Evolutionary conservation across 2,888 invertebrate species (phyloP).

Genomic region (Oxycera nigricornis): DNA sequence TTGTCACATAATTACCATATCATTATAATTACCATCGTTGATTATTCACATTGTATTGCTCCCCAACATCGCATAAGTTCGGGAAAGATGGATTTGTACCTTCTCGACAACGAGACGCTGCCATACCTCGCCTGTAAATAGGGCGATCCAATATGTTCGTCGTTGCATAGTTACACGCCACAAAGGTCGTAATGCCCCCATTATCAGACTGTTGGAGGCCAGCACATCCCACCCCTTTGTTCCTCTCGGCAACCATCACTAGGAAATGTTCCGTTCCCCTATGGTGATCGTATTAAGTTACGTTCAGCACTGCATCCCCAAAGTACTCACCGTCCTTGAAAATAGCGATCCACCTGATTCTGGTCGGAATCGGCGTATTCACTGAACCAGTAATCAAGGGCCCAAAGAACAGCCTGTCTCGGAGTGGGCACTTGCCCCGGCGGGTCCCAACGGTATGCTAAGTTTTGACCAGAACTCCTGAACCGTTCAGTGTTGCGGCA

Average conservation of each 20-base stretch:
- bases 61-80: conserved; percentile 39
- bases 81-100: conserved; percentile 51
- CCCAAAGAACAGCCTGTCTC: not conserved
- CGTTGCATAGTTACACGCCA: conserved; percentile 55
- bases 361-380: conserved; percentile 36
- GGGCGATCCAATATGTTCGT: conserved; percentile 49
- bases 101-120: conserved; percentile 51
- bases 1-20: too few species aligned
- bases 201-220: conserved; percentile 47
- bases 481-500: conserved; percentile 31
- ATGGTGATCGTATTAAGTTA: not conserved
- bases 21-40: not conserved
- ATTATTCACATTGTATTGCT: conserved; percentile 37
- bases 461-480: conserved; percentile 27
- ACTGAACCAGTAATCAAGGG: conserved; percentile 34
- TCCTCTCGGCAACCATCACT: conserved; percentile 53
- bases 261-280: conserved; percentile 50
- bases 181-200: conserved; percentile 46
- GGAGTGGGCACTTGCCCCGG: not conserved
- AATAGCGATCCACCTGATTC: conserved; percentile 26
- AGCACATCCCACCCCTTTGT: conserved; percentile 53
- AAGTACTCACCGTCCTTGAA: not conserved
- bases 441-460: conserved; percentile 55
- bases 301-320: not conserved
- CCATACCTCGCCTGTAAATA: conserved; percentile 45